Percentiles rank a stretch among this genome's conserved stretches.
Conservation (phyloP, 1,140 invertebrate genomes). For the Drosophila novamexicana region DNA sequence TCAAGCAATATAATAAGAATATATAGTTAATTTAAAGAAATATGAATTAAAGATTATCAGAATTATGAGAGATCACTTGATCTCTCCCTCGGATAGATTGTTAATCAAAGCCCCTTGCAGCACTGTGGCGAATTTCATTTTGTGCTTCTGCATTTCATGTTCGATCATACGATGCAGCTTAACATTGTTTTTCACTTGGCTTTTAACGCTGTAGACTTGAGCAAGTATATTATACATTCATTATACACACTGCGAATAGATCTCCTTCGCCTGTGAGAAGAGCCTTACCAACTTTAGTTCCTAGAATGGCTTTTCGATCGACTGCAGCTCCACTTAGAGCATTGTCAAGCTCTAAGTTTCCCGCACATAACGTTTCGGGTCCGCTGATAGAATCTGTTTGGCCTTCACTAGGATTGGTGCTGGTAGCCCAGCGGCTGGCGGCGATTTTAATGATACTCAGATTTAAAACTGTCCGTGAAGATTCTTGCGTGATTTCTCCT, state of each 20-base stretch:
- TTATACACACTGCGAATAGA: conserved; percentile 18
- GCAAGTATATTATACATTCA: neutral
- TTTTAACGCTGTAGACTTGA: conserved; percentile 54
- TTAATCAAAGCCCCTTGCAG: conserved; percentile 58
- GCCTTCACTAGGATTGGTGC: neutral
- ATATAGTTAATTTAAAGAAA: neutral
- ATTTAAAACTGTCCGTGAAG: neutral
- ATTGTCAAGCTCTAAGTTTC: conserved; percentile 69
- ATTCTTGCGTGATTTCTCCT: neutral
- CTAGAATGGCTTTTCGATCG: conserved; percentile 69
- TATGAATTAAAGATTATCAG: neutral
- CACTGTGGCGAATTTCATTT: conserved; percentile 58
- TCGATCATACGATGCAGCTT: conserved; percentile 51
- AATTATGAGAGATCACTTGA: conserved; percentile 42
- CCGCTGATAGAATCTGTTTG: neutral
- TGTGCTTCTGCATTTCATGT: conserved; percentile 51
- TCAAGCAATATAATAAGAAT: neutral
- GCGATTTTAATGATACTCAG: too few relatives aligned
- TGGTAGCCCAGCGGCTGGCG: neutral
- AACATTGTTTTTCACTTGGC: conserved; percentile 66
- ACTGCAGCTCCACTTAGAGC: conserved; percentile 57
- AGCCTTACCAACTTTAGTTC: conserved; percentile 57
- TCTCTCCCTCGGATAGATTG: conserved; percentile 73
- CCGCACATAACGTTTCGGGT: conserved; percentile 67
- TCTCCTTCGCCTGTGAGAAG: conserved; percentile 8